Conservation (phyloP, 2,888 invertebrate genomes). For the Archips crataeganus region DNA sequence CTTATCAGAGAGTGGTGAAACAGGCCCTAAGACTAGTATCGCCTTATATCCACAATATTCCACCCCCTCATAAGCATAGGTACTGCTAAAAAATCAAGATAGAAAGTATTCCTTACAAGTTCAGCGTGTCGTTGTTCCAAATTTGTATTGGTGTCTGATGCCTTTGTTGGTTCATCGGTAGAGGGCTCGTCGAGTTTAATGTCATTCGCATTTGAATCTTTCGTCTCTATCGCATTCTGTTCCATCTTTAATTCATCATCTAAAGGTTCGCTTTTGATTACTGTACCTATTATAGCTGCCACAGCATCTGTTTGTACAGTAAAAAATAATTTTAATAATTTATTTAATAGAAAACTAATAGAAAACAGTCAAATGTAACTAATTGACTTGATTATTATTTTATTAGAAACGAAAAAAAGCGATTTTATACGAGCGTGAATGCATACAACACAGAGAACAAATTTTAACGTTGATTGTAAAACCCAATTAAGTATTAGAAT, state of each 20-base stretch:
- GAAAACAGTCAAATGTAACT: no score
- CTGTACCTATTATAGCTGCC: conserved; percentile 74
- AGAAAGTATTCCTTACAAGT: conserved; percentile 52
- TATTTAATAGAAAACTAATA: no score
- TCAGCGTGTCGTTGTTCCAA: conserved; percentile 55
- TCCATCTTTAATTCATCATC: conserved; percentile 41
- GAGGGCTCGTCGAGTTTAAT: conserved; percentile 41
- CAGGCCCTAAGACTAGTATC: no score
- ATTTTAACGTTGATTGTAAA: no score
- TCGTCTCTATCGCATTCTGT: conserved; percentile 25
- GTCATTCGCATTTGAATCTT: conserved; percentile 42
- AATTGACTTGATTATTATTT: no score
- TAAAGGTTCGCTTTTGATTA: conserved; percentile 47
- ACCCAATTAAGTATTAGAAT: no score
- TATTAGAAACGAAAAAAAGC: no score
- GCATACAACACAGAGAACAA: no score
- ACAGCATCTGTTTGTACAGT: conserved; percentile 65
- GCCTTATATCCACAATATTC: not conserved
- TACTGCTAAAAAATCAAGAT: conserved; percentile 34
- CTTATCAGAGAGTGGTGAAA: no score
- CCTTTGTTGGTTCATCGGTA: conserved; percentile 40
- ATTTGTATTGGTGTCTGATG: conserved; percentile 50
- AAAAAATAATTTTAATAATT: not conserved
- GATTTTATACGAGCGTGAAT: no score
- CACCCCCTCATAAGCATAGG: not conserved